Evolutionary conservation across 2,113 vertebrate species (phyloP).

Genomic region (Mustela lutreola): DNA sequence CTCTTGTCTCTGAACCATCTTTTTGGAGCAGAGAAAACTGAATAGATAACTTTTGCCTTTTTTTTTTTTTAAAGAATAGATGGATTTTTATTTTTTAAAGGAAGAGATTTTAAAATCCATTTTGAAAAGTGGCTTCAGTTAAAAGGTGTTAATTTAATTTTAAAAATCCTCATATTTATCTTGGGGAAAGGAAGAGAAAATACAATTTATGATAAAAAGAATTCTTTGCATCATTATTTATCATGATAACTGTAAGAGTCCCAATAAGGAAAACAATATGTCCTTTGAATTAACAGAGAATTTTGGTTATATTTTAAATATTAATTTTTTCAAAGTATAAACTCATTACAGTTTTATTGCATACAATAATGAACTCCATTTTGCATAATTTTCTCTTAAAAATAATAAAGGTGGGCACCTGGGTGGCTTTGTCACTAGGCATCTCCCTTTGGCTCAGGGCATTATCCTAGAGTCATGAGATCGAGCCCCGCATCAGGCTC

Average conservation of each 20-base stretch:
- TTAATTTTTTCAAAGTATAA: constrained; percentile 27
- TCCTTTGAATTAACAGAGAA: constrained; percentile 37
- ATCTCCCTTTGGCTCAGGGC: too few relatives aligned
- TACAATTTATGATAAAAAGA: not conserved
- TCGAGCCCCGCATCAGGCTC: too few relatives aligned
- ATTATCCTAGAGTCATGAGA: too few relatives aligned
- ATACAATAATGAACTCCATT: not conserved
- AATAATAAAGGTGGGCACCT: constrained; percentile 8
- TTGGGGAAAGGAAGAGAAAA: constrained; percentile 1
- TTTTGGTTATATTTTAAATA: not conserved
- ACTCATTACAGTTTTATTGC: not conserved
- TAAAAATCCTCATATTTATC: not conserved
- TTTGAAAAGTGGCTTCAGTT: constrained; percentile 31
- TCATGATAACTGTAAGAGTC: not conserved
- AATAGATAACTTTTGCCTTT: not conserved
- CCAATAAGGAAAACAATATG: not conserved
- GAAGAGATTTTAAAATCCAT: not conserved
- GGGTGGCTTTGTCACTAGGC: too few relatives aligned
- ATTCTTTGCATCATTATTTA: not conserved
- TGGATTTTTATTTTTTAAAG: not conserved
- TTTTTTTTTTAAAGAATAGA: not conserved
- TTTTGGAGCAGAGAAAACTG: not conserved
- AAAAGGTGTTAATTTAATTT: constrained; percentile 7
- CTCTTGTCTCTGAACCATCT: not conserved
- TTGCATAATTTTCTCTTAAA: constrained; percentile 21